These are phyloP conservation scores for Axinella damicornis DNA, from an alignment of 37 sponge, comb jelly and placozoan genomes.

Conservation along the genomic window DNA sequence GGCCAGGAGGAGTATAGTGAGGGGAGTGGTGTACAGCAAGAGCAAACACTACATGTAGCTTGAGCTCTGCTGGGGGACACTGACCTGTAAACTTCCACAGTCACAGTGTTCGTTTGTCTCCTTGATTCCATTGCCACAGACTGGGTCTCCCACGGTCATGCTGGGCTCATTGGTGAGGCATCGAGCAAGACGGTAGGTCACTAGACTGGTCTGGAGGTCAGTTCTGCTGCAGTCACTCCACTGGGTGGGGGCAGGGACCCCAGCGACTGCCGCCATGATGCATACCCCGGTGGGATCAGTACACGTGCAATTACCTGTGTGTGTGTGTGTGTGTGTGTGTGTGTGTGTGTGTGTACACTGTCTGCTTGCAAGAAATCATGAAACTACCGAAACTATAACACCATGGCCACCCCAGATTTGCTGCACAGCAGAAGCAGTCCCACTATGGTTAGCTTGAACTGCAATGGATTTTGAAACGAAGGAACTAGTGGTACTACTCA, in stretches of 20 bases:
- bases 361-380: too few relatives aligned
- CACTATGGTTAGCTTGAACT: too few relatives aligned
- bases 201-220: conserved; percentile 1
- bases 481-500: too few relatives aligned
- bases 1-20: not conserved
- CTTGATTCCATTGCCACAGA: conserved; percentile 85
- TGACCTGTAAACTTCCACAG: conserved; percentile 65
- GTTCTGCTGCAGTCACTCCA: conserved; percentile 53
- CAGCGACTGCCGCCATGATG: conserved; percentile 49
- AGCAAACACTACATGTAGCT: not conserved
- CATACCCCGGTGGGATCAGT: not conserved
- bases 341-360: too few relatives aligned
- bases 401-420: too few relatives aligned
- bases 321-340: conserved; percentile 1
- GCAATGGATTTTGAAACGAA: too few relatives aligned
- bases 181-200: not conserved
- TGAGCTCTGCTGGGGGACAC: not conserved
- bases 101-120: conserved; percentile 78
- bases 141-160: conserved; percentile 32
- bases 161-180: conserved; percentile 53
- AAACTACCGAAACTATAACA: too few relatives aligned
- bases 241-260: conserved; percentile 5
- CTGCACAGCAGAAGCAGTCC: too few relatives aligned
- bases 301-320: conserved; percentile 11
- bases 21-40: not conserved